Percentiles rank a stretch among this genome's conserved stretches.
phyloP scores from a whole-genome alignment of 2,113 vertebrate genomes.

The Brachyhypopomus gauderio region DNA sequence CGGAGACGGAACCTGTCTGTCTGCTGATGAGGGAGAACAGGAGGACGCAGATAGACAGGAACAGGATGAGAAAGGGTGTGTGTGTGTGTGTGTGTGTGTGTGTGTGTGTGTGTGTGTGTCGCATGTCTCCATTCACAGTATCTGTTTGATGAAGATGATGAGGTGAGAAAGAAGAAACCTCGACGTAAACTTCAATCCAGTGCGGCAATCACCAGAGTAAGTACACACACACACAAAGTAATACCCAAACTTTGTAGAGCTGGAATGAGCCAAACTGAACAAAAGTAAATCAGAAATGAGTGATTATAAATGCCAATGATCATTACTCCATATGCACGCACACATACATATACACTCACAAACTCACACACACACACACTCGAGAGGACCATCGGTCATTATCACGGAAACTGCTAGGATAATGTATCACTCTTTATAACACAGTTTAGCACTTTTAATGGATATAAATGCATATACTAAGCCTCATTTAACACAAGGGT shows the following conservation, averaged over 20 bases:
- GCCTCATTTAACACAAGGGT: constrained; percentile 14
- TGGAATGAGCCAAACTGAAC: background rate
- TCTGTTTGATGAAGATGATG: constrained; percentile 86
- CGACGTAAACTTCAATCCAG: constrained; percentile 82
- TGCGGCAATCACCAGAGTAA: constrained; percentile 84
- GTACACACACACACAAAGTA: constrained; percentile 41
- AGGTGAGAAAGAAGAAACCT: constrained; percentile 88
- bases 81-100: constrained; percentile 4
- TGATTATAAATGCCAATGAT: background rate
- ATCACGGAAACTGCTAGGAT: background rate
- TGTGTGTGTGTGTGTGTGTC: constrained; percentile 7
- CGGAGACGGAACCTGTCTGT: constrained; percentile 18
- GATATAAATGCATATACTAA: constrained; percentile 21
- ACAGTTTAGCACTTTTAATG: constrained; percentile 17
- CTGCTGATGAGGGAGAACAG: constrained; percentile 1
- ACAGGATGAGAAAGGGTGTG: background rate
- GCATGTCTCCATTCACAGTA: constrained; percentile 68
- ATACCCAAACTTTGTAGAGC: background rate
- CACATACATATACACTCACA: constrained; percentile 3
- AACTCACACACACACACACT: constrained; percentile 29
- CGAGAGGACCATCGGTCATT: background rate
- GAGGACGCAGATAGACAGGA: constrained; percentile 28
- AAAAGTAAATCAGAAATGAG: background rate
- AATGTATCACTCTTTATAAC: constrained; percentile 17
- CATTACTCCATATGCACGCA: background rate